A percentile compares a stretch with the other conserved stretches of the same genome.
These are phyloP conservation scores for Orchesella flavescens DNA, from an alignment of 2,888 invertebrate species.

Conservation along the genomic window DNA sequence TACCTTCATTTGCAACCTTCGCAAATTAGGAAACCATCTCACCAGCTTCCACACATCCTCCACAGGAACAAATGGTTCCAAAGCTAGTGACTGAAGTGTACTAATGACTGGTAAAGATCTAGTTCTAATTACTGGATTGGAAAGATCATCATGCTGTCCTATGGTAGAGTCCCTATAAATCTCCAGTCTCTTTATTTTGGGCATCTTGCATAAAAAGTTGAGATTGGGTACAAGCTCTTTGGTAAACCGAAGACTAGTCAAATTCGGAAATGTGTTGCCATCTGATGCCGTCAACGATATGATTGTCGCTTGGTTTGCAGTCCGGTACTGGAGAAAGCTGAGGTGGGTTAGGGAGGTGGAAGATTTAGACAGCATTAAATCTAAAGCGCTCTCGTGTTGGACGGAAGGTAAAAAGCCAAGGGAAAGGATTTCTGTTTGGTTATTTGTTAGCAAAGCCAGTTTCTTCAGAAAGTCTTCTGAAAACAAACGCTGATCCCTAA, in stretches of 20 bases:
- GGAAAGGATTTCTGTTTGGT: slow-evolving; percentile 13
- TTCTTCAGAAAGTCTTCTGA: slow-evolving; percentile 41
- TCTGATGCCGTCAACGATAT: neutral
- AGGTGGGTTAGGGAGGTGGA: slow-evolving; percentile 13
- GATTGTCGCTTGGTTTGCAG: slow-evolving; percentile 30
- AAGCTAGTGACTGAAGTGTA: slow-evolving; percentile 12
- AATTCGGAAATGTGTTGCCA: slow-evolving; percentile 7
- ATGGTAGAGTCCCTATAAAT: slow-evolving; percentile 44
- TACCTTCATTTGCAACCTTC: slow-evolving; percentile 45
- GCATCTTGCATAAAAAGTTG: slow-evolving; percentile 35
- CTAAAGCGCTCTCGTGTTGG: slow-evolving; percentile 27
- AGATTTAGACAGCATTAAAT: slow-evolving; percentile 9
- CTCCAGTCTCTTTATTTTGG: slow-evolving; percentile 28
- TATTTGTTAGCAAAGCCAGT: neutral
- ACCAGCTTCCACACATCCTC: slow-evolving; percentile 52
- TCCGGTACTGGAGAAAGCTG: slow-evolving; percentile 40
- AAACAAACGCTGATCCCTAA: slow-evolving; percentile 45
- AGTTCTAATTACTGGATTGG: slow-evolving; percentile 42
- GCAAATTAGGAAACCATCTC: slow-evolving; percentile 50
- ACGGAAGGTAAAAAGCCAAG: slow-evolving; percentile 46
- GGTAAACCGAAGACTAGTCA: slow-evolving; percentile 23
- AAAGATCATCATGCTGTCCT: slow-evolving; percentile 45
- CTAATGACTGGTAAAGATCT: slow-evolving; percentile 1
- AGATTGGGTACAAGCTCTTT: slow-evolving; percentile 40
- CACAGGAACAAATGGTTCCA: slow-evolving; percentile 37